Evolutionary conservation across 2,797 vertebrate genomes (phyloP), one percentile per base, ranked within the genome.

Genomic region (Acanthurus lineatus): DNA sequence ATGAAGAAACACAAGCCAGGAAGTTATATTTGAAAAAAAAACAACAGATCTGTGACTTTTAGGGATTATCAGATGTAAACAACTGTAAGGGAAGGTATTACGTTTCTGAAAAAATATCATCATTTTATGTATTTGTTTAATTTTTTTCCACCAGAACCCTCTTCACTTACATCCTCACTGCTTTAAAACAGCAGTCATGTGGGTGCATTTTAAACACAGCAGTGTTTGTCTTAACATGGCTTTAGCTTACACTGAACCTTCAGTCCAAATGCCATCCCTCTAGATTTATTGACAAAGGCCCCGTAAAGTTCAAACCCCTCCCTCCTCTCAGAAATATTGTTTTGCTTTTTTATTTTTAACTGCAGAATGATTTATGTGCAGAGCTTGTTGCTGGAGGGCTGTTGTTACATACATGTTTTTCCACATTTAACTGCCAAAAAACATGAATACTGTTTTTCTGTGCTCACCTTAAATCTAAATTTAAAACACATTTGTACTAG

Each of bases 1-100:
- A 53, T 17, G 25, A 32, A 68, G 66, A 71, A 81, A 81, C 52
- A 44, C 0, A 69, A 79, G 54, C 72, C 67, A 72, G 51, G n/a
- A 76, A 56, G 72, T 70, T 4, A 32, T 48, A 58, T 32, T 59
- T 84, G 44, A 77, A 53, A 47, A 47, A 32, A 32, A 32, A 32
- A 32, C 2, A 32, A 17, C 10, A 38, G 19, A 64, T 42, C 15
- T 47, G 3, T 15, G 15, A 69, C 15, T 74, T 60, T 59, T 28
- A 62, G 22, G 22, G 61, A 57, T 48, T 32, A 80, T 83, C 73
- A 17, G 47, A 69, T 11, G 1, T 20, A 70, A 64, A 77, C 20
- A 48, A 40, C 16, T 0, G 52, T 54, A 17, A 51, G 38, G 20
- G 42, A 38, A 22, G 48, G n/a, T 79, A 65, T 79, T 62, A 65